Evolutionary conservation across 2,113 vertebrate genomes (phyloP), one percentile per base, ranked within the genome.

Genomic region (Oenanthe melanoleuca): DNA sequence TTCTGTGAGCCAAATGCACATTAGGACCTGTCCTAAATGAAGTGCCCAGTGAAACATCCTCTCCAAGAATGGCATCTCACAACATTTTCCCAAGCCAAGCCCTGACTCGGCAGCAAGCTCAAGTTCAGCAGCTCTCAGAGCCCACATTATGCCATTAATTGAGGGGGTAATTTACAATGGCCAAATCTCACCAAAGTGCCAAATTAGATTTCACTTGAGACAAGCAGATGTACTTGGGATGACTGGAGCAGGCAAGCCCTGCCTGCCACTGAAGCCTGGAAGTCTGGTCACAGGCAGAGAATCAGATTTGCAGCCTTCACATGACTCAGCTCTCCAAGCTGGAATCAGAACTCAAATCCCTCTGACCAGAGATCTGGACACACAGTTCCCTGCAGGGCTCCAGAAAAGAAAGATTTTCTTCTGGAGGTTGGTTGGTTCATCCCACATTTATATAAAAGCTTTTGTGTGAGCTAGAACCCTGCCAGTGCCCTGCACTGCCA

Each of bases 121-220:
- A 2, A 78, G 89, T 63, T 79, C 80, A 53, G 59, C 85, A 60
- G 81, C 74, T 87, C 74, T 56, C 1, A 1, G 81, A 93, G 88
- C 40, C 74, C 77, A 29, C 42, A 37, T 74, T 57, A 80, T 55
- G 88, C 75, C 86, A 81, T 86, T 96, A 96, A 93, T 79, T 83
- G 60, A 52, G 53, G 72, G 69, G 69, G 4, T 84, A 86, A 96
- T 96, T 96, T 96, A 93, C 2, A 0, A 83, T 31, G 92, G 92
- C 60, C 90, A 92, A 94, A 92, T 93, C 70, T 90, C 69, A 63
- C 86, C 37, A 83, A 96, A 83, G 75, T 80, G 86, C 94, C 86
- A 95, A 96, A 96, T 95, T 88, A 88, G 92, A 96, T 96, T 95
- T 94, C 65, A 57, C 75, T 92, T 92, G 86, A 93, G 79, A 91